Conservation (phyloP, 2,888 invertebrate genomes). For the Stenichneumon culpator region DNA sequence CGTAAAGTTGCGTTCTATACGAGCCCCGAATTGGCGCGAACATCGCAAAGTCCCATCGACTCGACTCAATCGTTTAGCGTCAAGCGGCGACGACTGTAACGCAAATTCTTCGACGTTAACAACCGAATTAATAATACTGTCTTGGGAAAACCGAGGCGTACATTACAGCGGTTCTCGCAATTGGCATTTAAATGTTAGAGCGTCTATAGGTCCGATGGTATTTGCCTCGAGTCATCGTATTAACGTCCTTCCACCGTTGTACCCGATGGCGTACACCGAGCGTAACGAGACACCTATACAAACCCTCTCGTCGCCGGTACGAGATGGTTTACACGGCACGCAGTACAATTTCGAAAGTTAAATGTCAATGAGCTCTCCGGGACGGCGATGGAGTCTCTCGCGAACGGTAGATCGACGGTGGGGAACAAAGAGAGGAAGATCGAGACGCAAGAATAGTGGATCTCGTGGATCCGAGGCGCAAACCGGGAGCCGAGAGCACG, state of each 20-base stretch:
- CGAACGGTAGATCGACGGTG: constrained; percentile 59
- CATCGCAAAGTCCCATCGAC: neutral
- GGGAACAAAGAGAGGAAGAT: constrained; percentile 25
- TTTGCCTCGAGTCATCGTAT: constrained; percentile 73
- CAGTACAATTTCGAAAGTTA: constrained; percentile 82
- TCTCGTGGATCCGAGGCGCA: constrained; percentile 9
- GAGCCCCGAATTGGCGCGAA: no score
- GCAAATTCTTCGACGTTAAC: constrained; percentile 6
- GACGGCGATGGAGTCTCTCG: neutral
- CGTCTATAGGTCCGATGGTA: constrained; percentile 79
- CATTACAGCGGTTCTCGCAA: constrained; percentile 66
- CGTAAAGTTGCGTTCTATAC: no score
- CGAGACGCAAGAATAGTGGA: constrained; percentile 1
- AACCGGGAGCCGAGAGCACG: constrained; percentile 6
- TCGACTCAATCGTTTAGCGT: neutral
- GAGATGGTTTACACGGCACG: constrained; percentile 1
- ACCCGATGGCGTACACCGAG: constrained; percentile 65
- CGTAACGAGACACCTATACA: constrained; percentile 35
- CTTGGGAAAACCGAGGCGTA: constrained; percentile 22
- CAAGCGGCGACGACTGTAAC: neutral
- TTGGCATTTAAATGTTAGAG: constrained; percentile 84
- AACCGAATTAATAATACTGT: constrained; percentile 51
- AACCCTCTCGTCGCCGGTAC: constrained; percentile 4
- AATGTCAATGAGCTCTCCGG: constrained; percentile 80
- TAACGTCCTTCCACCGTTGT: constrained; percentile 42